phyloP scores from a whole-genome alignment of 2,113 vertebrate genomes.

The Erpornis zantholeuca region DNA sequence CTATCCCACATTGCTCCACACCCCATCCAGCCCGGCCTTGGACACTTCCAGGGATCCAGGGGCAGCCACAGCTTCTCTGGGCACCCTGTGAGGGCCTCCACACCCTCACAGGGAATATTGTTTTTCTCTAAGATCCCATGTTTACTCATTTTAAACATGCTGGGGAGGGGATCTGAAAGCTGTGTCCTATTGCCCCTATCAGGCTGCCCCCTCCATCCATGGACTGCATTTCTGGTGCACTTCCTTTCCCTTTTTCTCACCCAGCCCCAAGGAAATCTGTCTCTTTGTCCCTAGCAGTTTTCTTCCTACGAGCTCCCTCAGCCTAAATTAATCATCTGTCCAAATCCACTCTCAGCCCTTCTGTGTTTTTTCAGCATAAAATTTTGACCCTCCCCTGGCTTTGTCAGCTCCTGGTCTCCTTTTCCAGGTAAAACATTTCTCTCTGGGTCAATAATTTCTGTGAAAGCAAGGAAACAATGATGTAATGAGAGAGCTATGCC shows the following conservation, averaged over 20 bases:
- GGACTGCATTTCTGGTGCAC: neutral
- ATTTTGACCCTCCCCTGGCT: neutral
- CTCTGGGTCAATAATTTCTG: neutral
- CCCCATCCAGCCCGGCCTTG: rapidly evolving
- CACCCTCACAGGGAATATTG: neutral
- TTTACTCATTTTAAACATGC: neutral
- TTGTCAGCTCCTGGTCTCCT: neutral
- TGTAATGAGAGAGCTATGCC: neutral
- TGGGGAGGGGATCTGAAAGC: neutral
- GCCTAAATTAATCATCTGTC: neutral
- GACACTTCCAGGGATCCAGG: neutral
- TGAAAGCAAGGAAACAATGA: slow-evolving; percentile 34
- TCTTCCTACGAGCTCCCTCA: neutral
- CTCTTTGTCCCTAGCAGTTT: neutral
- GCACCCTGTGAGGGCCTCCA: rapidly evolving
- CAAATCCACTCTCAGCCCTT: neutral
- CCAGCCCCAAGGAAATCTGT: neutral
- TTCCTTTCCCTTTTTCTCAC: neutral
- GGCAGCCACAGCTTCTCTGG: neutral
- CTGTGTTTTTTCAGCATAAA: neutral
- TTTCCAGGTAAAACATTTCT: slow-evolving; percentile 40
- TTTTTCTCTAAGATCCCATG: neutral
- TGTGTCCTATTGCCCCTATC: neutral
- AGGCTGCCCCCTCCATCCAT: neutral
- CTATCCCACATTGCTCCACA: rapidly evolving